phyloP scores from a whole-genome alignment of 2,888 invertebrate species.

The Isoperla grammatica region DNA sequence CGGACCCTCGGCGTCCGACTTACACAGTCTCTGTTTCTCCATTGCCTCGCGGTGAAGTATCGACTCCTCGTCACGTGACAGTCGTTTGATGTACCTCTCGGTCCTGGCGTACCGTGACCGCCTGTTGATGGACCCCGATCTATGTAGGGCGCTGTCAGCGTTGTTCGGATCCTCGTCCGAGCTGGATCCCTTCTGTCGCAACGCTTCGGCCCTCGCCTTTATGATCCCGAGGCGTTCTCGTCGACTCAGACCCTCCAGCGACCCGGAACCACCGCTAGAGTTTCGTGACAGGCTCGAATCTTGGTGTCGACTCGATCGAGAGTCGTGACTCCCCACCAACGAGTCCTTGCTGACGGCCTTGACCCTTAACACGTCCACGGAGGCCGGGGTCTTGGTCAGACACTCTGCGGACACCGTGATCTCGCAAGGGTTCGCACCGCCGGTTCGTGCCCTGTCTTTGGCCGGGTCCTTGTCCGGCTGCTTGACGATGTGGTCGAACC shows the following conservation, averaged over 20 bases:
- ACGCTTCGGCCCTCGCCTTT: conserved; percentile 63
- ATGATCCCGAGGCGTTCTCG: conserved; percentile 54
- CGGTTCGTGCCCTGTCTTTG: background rate
- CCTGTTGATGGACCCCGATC: conserved; percentile 55
- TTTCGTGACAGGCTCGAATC: conserved; percentile 34
- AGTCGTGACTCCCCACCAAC: conserved; percentile 19
- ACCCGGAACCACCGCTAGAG: conserved; percentile 44
- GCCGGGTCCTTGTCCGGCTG: conserved; percentile 42
- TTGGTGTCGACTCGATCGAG: conserved; percentile 11
- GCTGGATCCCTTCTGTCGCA: conserved; percentile 60
- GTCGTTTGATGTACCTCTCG: conserved; percentile 70
- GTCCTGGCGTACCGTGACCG: conserved; percentile 69
- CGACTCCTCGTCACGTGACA: conserved; percentile 64
- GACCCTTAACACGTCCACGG: background rate
- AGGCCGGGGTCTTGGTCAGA: background rate
- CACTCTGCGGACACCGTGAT: background rate
- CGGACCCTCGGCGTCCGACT: conserved; percentile 39
- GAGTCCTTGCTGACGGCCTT: background rate
- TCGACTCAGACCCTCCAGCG: conserved; percentile 49
- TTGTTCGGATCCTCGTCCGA: conserved; percentile 51
- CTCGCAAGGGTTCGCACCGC: too few relatives aligned
- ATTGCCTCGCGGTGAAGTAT: conserved; percentile 52
- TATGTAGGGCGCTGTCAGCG: conserved; percentile 49
- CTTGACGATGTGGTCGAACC: conserved; percentile 57
- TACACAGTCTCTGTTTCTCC: conserved; percentile 35